These are phyloP conservation scores for Leptura quadrifasciata DNA, from an alignment of 2,888 invertebrate genomes.

Conservation along the genomic window DNA sequence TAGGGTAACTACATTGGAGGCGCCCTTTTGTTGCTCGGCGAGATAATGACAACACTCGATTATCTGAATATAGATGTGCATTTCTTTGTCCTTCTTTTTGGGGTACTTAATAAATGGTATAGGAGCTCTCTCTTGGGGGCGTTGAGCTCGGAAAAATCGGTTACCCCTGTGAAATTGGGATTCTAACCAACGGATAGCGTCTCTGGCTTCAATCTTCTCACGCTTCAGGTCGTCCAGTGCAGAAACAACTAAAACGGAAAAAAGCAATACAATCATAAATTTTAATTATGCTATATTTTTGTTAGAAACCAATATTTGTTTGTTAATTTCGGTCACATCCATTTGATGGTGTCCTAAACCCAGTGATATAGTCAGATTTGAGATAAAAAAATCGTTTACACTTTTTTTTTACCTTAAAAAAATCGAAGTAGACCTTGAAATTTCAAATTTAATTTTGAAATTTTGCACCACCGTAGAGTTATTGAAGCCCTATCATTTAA, in stretches of 20 bases:
- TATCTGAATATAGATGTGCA: slow-evolving; percentile 86
- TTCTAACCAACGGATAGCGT: slow-evolving; percentile 96
- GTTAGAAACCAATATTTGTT: too few species aligned
- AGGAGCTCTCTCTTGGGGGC: slow-evolving; percentile 86
- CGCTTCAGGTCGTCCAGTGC: slow-evolving; percentile 92
- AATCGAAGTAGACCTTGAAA: too few species aligned
- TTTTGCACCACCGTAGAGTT: too few species aligned
- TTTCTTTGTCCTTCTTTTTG: slow-evolving; percentile 84
- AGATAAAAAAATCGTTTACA: too few species aligned
- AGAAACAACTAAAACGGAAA: slow-evolving; percentile 83
- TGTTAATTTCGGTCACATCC: too few species aligned
- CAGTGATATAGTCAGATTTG: too few species aligned
- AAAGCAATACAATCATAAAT: slow-evolving; percentile 47
- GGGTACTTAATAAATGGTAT: slow-evolving; percentile 85
- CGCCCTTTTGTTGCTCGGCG: slow-evolving; percentile 77
- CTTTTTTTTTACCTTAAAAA: too few species aligned
- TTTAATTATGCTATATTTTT: too few species aligned
- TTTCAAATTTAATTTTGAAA: too few species aligned
- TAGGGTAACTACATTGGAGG: slow-evolving; percentile 83
- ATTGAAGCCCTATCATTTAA: too few species aligned
- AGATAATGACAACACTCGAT: slow-evolving; percentile 90
- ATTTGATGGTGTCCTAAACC: too few species aligned
- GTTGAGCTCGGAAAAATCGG: slow-evolving; percentile 90
- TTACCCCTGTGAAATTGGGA: slow-evolving; percentile 90
- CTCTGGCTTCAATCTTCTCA: slow-evolving; percentile 88